phyloP scores from a whole-genome alignment of 2,797 vertebrate genomes.

The Rhinoraja longicauda region DNA sequence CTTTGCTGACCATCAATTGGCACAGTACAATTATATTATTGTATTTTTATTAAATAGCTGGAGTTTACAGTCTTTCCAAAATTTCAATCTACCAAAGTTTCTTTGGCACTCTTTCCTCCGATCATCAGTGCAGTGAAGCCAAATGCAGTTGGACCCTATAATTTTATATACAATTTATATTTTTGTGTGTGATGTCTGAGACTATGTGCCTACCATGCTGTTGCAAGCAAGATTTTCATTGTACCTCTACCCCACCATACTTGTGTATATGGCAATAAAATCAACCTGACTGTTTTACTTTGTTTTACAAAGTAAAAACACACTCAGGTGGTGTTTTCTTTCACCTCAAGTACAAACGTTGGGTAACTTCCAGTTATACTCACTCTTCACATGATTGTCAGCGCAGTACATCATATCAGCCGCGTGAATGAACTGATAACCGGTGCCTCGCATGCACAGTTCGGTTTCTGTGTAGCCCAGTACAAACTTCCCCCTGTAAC shows the following conservation, averaged over 20 bases:
- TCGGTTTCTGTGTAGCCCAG: slow-evolving; percentile 49
- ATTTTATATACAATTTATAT: too few relatives aligned
- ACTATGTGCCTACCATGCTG: too few relatives aligned
- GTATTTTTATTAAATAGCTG: too few relatives aligned
- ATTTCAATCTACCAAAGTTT: background rate
- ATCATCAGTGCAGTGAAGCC: background rate
- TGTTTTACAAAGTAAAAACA: too few relatives aligned
- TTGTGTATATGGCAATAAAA: too few relatives aligned
- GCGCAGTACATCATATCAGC: slow-evolving; percentile 49
- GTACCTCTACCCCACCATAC: too few relatives aligned
- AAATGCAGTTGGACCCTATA: background rate
- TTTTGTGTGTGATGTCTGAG: too few relatives aligned
- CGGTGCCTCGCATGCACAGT: slow-evolving; percentile 42
- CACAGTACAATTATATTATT: too few relatives aligned
- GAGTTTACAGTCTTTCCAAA: background rate
- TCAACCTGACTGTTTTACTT: too few relatives aligned
- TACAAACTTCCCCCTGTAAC: slow-evolving; percentile 43
- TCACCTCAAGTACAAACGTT: background rate
- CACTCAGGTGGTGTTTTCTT: too few relatives aligned
- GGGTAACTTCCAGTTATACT: slow-evolving; percentile 39
- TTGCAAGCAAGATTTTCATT: too few relatives aligned
- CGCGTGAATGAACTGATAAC: slow-evolving; percentile 49
- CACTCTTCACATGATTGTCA: slow-evolving; percentile 46
- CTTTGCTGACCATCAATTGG: too few relatives aligned
- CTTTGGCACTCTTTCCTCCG: background rate